Base-by-base conservation (phyloP, 2,888 invertebrate genomes). In the Helleia helle region DNA sequence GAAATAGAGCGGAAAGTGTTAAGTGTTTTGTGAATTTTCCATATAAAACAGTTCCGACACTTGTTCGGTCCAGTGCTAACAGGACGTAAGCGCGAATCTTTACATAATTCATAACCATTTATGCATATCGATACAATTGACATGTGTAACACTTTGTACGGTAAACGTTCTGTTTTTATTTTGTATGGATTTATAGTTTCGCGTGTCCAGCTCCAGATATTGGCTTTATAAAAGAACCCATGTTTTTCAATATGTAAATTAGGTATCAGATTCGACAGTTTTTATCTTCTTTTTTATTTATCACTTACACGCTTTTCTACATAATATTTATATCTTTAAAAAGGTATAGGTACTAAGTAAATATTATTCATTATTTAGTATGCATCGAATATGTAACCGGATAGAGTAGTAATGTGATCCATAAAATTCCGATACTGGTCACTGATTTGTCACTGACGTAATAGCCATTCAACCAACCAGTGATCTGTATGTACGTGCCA, bases 21-120 rank as follows among this genome's bases (percentile, higher is more conserved):
- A 11, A 38, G 54, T n/a, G n/a, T n/a, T n/a, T 44, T 46, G 56
- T 58, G 60, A 61, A 65, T 65, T 67, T 66, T 66, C 49, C 56
- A 52, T 44, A 36, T 22, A 41, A 36, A 41, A 34, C 40, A 38
- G 28, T 29, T 15, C 43, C 36, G 42, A 24, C 40, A 27, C 46
- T 30, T 18, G 17, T n/a, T n/a, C 38, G 36, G 38, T 25, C 27
- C 38, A 14, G 25, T 30, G 29, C 40, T 65, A 57, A 59, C 62
- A 58, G n/a, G n/a, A n/a, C n/a, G n/a, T n/a, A n/a, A n/a, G 65
- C 62, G 65, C 61, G 61, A 48, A 61, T 65, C 62, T 70, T 71
- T 77, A 76, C 68, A 83, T 81, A 79, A 81, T 79, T 80, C 80
- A 81, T 77, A 75, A 68, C 69, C 71, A 68, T 65, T 65, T 74